phyloP scores from a whole-genome alignment of 2,888 invertebrate genomes.

The Dysmachus trigonus region DNA sequence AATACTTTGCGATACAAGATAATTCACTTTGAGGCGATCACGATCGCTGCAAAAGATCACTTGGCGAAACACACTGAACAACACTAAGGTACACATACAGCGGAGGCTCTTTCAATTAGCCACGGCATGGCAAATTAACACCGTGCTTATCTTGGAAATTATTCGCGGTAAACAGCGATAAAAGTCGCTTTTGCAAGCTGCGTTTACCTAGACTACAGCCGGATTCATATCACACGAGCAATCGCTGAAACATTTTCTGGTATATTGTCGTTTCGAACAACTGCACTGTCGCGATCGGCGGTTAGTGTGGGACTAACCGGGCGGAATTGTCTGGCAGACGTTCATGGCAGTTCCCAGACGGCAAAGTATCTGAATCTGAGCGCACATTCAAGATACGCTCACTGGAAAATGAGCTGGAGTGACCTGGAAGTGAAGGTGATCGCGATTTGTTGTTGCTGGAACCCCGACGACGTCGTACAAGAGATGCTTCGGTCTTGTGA shows the following conservation, averaged over 20 bases:
- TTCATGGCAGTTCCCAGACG: background rate
- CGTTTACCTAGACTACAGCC: background rate
- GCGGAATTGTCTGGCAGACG: background rate
- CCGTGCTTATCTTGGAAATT: constrained; percentile 2
- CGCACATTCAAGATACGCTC: background rate
- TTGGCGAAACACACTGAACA: constrained; percentile 1
- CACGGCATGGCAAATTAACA: constrained; percentile 26
- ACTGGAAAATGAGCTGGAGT: too few species aligned
- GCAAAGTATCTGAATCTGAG: background rate
- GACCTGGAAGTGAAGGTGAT: background rate
- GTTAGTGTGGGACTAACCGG: background rate
- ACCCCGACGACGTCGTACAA: background rate
- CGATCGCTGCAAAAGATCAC: constrained; percentile 11
- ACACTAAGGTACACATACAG: background rate
- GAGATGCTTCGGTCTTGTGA: background rate
- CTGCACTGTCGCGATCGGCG: background rate
- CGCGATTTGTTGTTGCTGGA: constrained; percentile 17
- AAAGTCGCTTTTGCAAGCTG: background rate
- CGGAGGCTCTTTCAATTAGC: background rate
- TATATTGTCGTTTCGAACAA: background rate
- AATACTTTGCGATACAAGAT: constrained; percentile 29
- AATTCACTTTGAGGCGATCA: constrained; percentile 27
- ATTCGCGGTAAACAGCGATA: constrained; percentile 6
- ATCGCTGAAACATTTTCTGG: background rate
- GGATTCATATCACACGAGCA: background rate